These are phyloP conservation scores for Norana najaformis DNA, from an alignment of 2,888 invertebrate genomes.

Conservation along the genomic window DNA sequence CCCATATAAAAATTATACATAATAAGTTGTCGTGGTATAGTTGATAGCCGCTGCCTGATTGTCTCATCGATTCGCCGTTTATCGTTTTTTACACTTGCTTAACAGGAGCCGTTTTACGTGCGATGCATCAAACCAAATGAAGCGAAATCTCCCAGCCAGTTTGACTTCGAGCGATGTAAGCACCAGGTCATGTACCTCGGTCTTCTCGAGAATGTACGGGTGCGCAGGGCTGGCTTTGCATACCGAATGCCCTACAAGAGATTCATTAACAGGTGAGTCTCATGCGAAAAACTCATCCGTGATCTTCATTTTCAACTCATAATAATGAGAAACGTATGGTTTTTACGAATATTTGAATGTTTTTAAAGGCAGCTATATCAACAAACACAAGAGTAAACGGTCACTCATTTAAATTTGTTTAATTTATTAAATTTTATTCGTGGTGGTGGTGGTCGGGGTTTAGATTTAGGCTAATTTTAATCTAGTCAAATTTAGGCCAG, in stretches of 20 bases:
- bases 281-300: neutral
- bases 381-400: too few species aligned
- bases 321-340: neutral
- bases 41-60: neutral
- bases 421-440: neutral
- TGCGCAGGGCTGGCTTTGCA: slow-evolving; percentile 93
- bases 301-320: neutral
- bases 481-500: too few species aligned
- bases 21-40: neutral
- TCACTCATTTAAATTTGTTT: neutral
- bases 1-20: neutral
- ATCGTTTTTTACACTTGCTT: neutral
- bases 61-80: neutral
- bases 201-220: slow-evolving; percentile 90
- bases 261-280: slow-evolving; percentile 78
- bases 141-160: slow-evolving; percentile 81
- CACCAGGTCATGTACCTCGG: slow-evolving; percentile 78
- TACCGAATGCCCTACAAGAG: slow-evolving; percentile 89
- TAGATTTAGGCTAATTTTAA: neutral
- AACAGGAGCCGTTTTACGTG: slow-evolving; percentile 87
- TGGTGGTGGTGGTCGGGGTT: neutral
- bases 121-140: slow-evolving; percentile 97
- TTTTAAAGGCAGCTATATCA: too few species aligned
- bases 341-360: too few species aligned
- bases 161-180: slow-evolving; percentile 78